A percentile compares a stretch with the other conserved stretches of the same genome.
Conservation (phyloP, 2,888 invertebrate genomes). For the Perizoma flavofasciatum region DNA sequence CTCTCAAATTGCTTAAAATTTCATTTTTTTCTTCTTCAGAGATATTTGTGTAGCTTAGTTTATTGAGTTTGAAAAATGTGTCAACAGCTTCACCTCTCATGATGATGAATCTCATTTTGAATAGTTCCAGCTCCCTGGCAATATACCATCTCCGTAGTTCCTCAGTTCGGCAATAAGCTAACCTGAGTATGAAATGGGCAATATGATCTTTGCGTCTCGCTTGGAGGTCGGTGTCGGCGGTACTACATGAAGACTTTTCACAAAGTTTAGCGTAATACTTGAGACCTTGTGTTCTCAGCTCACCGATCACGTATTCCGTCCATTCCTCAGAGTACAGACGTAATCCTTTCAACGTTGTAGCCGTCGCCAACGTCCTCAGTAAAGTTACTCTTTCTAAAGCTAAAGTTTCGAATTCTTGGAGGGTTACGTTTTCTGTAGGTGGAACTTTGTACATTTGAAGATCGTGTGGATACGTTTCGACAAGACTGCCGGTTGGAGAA, state of each 20-base stretch:
- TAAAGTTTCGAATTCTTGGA: slow-evolving; percentile 94
- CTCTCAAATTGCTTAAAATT: slow-evolving; percentile 84
- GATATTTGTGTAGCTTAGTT: slow-evolving; percentile 87
- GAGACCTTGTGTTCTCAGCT: slow-evolving; percentile 87
- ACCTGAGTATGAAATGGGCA: slow-evolving; percentile 95
- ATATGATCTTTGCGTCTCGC: slow-evolving; percentile 92
- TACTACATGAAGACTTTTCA: slow-evolving; percentile 79
- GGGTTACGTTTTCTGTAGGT: slow-evolving; percentile 88
- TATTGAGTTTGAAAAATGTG: slow-evolving; percentile 87
- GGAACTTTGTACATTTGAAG: slow-evolving; percentile 91
- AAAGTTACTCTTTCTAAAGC: slow-evolving; percentile 93
- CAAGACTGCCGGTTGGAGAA: slow-evolving; percentile 67
- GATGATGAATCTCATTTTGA: slow-evolving; percentile 90
- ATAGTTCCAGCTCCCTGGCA: slow-evolving; percentile 94
- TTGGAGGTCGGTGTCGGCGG: slow-evolving; percentile 85
- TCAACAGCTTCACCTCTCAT: slow-evolving; percentile 86
- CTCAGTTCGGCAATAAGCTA: slow-evolving; percentile 95
- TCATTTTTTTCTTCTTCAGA: slow-evolving; percentile 86
- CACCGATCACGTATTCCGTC: slow-evolving; percentile 85
- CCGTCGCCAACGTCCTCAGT: slow-evolving; percentile 90
- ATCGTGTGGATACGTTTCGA: slow-evolving; percentile 88
- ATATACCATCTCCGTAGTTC: slow-evolving; percentile 95
- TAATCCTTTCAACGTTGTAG: slow-evolving; percentile 85
- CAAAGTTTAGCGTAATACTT: slow-evolving; percentile 86
- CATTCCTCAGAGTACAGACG: slow-evolving; percentile 87